phyloP scores from a whole-genome alignment of 2,797 vertebrate genomes.

The Petrocephalus schoutedeni region DNA sequence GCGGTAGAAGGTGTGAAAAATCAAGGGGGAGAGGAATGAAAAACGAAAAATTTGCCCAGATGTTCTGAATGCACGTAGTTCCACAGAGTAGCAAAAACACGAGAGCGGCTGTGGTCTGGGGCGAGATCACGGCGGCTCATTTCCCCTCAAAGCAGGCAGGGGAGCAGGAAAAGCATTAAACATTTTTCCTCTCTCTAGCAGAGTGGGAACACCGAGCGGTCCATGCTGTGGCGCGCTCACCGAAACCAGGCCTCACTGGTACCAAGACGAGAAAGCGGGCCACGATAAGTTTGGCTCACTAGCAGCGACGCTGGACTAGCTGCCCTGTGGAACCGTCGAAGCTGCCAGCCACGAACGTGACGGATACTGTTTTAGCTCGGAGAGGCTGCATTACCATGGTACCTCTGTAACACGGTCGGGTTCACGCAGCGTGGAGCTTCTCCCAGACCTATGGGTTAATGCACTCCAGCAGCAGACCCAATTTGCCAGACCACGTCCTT shows the following conservation, averaged over 20 bases:
- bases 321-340: neutral
- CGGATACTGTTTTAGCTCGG: neutral
- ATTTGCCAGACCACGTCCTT: constrained; percentile 37
- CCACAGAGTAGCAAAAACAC: neutral
- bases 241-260: neutral
- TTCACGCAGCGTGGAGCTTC: neutral
- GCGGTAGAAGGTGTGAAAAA: neutral
- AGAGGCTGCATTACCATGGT: neutral
- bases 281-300: neutral
- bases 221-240: neutral
- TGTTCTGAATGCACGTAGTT: neutral
- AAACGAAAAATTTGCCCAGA: neutral
- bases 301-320: neutral
- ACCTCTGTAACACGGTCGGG: neutral
- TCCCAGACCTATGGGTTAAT: constrained; percentile 19
- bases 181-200: neutral
- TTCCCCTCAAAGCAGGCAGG: neutral
- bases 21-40: neutral
- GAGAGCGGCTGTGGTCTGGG: neutral
- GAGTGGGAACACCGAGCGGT: too few species aligned
- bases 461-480: constrained; percentile 23
- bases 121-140: neutral
- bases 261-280: neutral
- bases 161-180: neutral
- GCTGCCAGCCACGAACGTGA: neutral